These are phyloP conservation scores for Xiphydria camelus DNA, from an alignment of 2,888 invertebrate genomes.

Conservation along the genomic window DNA sequence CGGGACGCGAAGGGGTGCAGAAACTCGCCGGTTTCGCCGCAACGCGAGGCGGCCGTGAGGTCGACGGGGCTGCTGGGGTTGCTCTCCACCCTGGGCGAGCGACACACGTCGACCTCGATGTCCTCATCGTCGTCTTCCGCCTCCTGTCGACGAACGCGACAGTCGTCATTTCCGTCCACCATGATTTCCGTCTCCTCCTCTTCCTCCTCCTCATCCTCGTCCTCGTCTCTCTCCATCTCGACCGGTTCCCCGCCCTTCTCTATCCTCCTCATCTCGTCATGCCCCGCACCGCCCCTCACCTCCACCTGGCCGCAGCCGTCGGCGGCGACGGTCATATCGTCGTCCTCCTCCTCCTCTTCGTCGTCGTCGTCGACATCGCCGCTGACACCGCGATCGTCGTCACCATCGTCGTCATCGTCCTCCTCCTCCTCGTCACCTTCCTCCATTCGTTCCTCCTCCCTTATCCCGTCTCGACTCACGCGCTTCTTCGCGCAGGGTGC, in stretches of 20 bases:
- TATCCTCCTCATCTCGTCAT: constrained; percentile 10
- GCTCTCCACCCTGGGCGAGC: constrained; percentile 46
- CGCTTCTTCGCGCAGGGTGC: no score
- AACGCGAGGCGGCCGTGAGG: constrained; percentile 53
- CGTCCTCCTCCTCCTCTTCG: constrained; percentile 30
- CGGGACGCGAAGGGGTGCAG: constrained; percentile 41
- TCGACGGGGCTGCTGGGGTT: constrained; percentile 57
- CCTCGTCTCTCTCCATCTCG: constrained; percentile 32
- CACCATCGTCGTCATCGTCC: constrained; percentile 17
- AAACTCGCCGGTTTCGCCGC: constrained; percentile 31
- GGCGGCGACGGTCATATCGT: constrained; percentile 14
- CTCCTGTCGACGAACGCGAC: no score
- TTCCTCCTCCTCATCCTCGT: constrained; percentile 43
- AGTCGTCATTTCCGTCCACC: constrained; percentile 37
- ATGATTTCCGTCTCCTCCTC: constrained; percentile 24
- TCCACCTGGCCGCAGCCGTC: constrained; percentile 1
- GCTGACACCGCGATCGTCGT: constrained; percentile 13
- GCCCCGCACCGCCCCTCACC: constrained; percentile 26
- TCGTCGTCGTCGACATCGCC: constrained; percentile 21
- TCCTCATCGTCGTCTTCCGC: constrained; percentile 38
- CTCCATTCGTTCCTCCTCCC: constrained; percentile 29
- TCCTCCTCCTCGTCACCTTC: constrained; percentile 13
- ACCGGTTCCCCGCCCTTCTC: constrained; percentile 10
- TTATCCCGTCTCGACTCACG: no score
- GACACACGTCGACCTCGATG: constrained; percentile 48